Evolutionary conservation across 64 coral and sea anemone genomes (phyloP), one percentile per base, ranked within the genome.

Genomic region (Actinia equina): DNA sequence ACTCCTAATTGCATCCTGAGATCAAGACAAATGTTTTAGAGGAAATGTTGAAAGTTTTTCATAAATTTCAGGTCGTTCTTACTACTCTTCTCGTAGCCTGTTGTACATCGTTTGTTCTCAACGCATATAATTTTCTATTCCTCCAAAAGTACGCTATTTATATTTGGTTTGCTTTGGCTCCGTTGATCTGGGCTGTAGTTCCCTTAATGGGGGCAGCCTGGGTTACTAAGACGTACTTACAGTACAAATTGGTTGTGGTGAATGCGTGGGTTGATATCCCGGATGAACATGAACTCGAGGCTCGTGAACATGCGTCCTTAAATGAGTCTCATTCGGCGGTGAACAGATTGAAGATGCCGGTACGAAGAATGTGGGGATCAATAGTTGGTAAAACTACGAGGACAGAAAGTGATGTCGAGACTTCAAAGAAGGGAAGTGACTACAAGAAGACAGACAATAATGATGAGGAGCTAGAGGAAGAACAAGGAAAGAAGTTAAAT

Each of bases 221-320:
- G 94, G 91, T 96, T 0, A 96, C 94, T 2, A 93, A 90, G 87
- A 96, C 94, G 10, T 96, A 96, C 52, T 23, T 80, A 67, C 88
- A 86, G 85, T 96, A 97, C 85, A 97, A 97, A 58, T 76, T 97
- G 8, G 94, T 97, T 19, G 94, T 97, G 20, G 94, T 97, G 27
- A 97, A 97, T 49, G 94, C 94, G 5, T 97, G 94, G 94, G 94
- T 97, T 25, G 94, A 97, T 77, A 97, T 97, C 58, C 94, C 94
- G 60, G 94, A 97, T 86, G 90, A 92, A 30, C 90, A 92, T 11
- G 90, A 92, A 92, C 58, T 87, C 13, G 90, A 92, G 59, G 85
- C 85, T 70, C 23, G n/a, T 22, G 90, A 77, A 14, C 90, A 92
- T 77, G 74, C 83, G 18, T 25, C 51, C 20, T 20, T 92, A n/a